Percentiles rank a stretch among this genome's conserved stretches.
These are phyloP conservation scores for Pandemis corylana DNA, from an alignment of 2,888 invertebrate species.

Conservation along the genomic window DNA sequence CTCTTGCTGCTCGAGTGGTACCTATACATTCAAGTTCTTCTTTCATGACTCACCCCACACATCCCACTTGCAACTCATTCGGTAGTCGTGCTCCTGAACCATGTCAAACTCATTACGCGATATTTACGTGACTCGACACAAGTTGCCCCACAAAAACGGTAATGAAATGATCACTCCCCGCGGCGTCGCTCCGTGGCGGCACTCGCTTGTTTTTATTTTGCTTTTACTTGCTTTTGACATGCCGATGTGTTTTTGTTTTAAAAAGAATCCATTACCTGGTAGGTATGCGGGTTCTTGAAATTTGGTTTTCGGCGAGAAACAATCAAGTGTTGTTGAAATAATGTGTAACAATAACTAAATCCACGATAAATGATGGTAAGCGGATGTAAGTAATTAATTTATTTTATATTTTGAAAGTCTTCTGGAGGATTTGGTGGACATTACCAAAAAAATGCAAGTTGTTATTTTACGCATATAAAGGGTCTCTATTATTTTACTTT, in stretches of 20 bases:
- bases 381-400: too few species aligned
- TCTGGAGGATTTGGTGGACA: too few species aligned
- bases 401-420: too few species aligned
- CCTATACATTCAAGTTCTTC: neutral
- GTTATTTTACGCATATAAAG: too few species aligned
- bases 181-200: conserved; percentile 24
- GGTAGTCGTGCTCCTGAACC: conserved; percentile 43
- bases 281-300: neutral
- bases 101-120: conserved; percentile 56
- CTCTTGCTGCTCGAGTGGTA: too few species aligned
- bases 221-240: conserved; percentile 32
- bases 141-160: conserved; percentile 56
- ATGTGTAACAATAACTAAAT: too few species aligned
- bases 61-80: conserved; percentile 14
- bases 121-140: conserved; percentile 68
- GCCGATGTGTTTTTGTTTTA: conserved; percentile 14
- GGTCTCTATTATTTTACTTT: too few species aligned
- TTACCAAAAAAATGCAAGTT: too few species aligned
- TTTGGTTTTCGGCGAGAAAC: neutral
- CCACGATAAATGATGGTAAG: too few species aligned
- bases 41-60: neutral
- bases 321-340: neutral
- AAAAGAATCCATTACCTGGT: neutral
- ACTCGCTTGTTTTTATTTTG: conserved; percentile 37
- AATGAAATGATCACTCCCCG: conserved; percentile 62